phyloP scores from a whole-genome alignment of 64 coral and sea anemone genomes.

The Exaiptasia diaphana region DNA sequence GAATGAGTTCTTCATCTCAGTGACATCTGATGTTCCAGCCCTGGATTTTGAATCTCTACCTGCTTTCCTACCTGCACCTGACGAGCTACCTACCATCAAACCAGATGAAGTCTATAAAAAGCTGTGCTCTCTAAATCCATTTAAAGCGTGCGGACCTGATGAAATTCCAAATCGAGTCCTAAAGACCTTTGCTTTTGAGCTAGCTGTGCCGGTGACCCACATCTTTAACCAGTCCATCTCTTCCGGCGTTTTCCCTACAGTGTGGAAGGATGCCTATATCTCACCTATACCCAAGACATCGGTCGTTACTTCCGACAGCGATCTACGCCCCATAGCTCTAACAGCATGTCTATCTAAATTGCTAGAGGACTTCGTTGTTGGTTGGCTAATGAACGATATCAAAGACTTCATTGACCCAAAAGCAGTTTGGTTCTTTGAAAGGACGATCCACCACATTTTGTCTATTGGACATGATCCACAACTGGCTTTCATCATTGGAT shows the following conservation, averaged over 20 bases:
- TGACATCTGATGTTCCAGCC: neutral
- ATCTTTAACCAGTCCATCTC: conserved; percentile 23
- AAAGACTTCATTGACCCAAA: neutral
- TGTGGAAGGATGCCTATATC: conserved; percentile 14
- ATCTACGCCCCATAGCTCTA: conserved; percentile 34
- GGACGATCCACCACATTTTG: neutral
- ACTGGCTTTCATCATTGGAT: neutral
- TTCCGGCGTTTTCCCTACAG: neutral
- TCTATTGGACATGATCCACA: conserved; percentile 20
- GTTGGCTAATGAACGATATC: conserved; percentile 10
- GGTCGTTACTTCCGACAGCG: neutral
- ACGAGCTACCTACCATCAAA: neutral
- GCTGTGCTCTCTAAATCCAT: neutral
- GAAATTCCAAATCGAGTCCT: conserved; percentile 15
- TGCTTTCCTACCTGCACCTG: neutral
- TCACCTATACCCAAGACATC: neutral
- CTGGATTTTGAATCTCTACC: neutral
- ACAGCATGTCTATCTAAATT: conserved; percentile 25
- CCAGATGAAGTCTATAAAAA: conserved; percentile 15
- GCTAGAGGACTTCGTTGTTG: conserved; percentile 26
- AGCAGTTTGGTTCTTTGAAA: neutral
- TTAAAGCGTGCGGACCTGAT: conserved; percentile 5
- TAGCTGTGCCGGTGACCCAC: neutral
- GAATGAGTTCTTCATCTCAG: conserved; percentile 28
- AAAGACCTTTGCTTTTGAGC: neutral